phyloP scores from a whole-genome alignment of 2,113 vertebrate genomes.

The Corythoichthys haematopterus region DNA sequence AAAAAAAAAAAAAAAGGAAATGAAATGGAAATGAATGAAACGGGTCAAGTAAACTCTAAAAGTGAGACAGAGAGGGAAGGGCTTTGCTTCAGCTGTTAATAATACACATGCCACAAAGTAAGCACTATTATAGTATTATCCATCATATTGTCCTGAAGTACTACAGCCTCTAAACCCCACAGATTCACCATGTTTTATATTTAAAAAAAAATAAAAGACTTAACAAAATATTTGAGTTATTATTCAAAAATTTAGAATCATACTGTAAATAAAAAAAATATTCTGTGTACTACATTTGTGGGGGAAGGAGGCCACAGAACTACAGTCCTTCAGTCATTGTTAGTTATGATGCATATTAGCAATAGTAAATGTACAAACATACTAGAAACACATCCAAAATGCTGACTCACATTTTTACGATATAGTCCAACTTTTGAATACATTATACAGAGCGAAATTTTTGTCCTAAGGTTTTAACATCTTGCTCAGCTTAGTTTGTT shows the following conservation, averaged over 20 bases:
- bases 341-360: conserved; percentile 39
- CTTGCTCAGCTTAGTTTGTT: neutral
- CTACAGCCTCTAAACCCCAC: conserved; percentile 27
- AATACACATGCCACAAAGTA: conserved; percentile 58
- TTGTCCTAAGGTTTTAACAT: conserved; percentile 13
- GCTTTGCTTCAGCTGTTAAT: conserved; percentile 44
- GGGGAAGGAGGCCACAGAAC: conserved; percentile 13
- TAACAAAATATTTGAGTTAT: neutral
- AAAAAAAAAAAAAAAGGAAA: neutral
- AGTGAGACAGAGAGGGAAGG: conserved; percentile 22
- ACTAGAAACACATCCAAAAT: conserved; percentile 1
- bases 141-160: conserved; percentile 9
- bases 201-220: neutral
- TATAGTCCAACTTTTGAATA: too few relatives aligned
- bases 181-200: conserved; percentile 38
- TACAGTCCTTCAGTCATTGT: conserved; percentile 21
- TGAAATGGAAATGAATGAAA: conserved; percentile 6
- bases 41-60: conserved; percentile 3
- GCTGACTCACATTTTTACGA: too few relatives aligned
- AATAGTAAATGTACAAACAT: conserved; percentile 19
- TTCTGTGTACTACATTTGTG: conserved; percentile 36
- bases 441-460: conserved; percentile 19
- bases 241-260: neutral
- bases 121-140: conserved; percentile 12
- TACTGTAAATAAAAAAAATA: neutral